Evolutionary conservation across 2,888 invertebrate species (phyloP).

Genomic region (Euplagia quadripunctaria): DNA sequence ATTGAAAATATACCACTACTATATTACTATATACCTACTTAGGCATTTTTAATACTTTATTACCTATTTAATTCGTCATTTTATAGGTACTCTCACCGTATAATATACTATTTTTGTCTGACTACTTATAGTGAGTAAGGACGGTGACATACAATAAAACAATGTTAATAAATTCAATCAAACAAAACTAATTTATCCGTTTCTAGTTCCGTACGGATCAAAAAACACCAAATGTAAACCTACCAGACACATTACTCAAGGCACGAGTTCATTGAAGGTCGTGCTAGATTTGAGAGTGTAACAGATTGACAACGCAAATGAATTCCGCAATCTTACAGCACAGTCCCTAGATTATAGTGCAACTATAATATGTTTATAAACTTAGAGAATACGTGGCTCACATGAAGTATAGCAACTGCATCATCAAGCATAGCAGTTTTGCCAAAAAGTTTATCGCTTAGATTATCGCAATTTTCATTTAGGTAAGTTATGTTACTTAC

Average conservation of each 20-base stretch:
- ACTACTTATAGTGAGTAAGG: no score
- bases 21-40: no score
- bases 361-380: neutral
- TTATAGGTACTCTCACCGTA: no score
- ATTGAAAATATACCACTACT: no score
- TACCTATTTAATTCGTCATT: no score
- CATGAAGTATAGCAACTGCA: neutral
- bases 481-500: neutral
- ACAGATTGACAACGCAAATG: constrained; percentile 50
- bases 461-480: neutral
- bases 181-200: neutral
- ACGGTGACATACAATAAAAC: no score
- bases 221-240: neutral
- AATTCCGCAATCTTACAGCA: constrained; percentile 30
- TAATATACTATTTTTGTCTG: no score
- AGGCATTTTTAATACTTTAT: no score
- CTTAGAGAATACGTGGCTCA: neutral
- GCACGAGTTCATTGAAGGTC: constrained; percentile 39
- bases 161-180: neutral
- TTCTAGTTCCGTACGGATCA: neutral
- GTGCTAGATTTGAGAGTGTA: constrained; percentile 51
- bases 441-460: neutral
- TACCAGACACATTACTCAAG: constrained; percentile 35
- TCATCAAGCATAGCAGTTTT: neutral
- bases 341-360: neutral